Conservation (phyloP, 2,888 invertebrate genomes). For the Alloplasta piceator region DNA sequence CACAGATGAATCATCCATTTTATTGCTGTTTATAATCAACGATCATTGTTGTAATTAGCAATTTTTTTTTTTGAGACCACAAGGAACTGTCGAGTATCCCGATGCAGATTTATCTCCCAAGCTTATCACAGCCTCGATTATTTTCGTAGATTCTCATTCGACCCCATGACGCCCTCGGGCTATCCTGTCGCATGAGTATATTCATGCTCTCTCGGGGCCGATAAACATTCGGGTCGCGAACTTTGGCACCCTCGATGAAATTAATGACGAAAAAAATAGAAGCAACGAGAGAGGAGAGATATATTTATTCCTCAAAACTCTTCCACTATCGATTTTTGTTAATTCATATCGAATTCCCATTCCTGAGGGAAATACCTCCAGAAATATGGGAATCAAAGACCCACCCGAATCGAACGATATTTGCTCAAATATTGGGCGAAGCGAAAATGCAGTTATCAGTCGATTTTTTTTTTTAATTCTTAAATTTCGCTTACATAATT, state of each 20-base stretch:
- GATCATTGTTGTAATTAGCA: slow-evolving; percentile 43
- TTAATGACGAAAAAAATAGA: neutral
- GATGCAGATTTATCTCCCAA: slow-evolving; percentile 17
- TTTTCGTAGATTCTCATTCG: slow-evolving; percentile 44
- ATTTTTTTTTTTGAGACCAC: slow-evolving; percentile 5
- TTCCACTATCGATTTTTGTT: neutral
- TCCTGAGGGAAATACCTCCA: no score
- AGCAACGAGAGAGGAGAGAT: slow-evolving; percentile 21
- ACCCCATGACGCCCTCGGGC: slow-evolving; percentile 40
- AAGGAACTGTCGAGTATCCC: neutral
- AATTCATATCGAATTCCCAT: neutral
- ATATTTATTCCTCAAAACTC: slow-evolving; percentile 33
- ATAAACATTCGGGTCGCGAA: slow-evolving; percentile 59
- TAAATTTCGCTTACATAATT: no score
- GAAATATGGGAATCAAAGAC: no score
- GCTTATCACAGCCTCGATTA: slow-evolving; percentile 33
- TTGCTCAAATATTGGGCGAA: no score
- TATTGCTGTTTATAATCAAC: slow-evolving; percentile 43
- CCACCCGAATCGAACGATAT: no score
- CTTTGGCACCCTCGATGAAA: slow-evolving; percentile 44
- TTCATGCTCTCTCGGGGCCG: neutral
- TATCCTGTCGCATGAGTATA: slow-evolving; percentile 3
- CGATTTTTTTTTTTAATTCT: no score
- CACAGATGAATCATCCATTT: slow-evolving; percentile 22
- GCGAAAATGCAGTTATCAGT: no score